phyloP scores from a whole-genome alignment of 2,888 invertebrate genomes.

The Lobophora halterata region DNA sequence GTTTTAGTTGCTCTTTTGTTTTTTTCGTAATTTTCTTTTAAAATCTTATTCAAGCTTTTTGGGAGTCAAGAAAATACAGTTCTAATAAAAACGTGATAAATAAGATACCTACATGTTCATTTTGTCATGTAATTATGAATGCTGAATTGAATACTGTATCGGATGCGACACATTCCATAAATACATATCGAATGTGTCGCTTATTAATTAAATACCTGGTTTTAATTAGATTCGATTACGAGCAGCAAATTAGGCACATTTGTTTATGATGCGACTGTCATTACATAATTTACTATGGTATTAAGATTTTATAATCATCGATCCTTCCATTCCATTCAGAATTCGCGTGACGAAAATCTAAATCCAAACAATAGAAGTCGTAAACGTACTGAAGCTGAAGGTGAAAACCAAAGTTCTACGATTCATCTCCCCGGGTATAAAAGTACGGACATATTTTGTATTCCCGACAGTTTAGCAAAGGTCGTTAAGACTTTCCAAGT shows the following conservation, averaged over 20 bases:
- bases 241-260: constrained; percentile 16
- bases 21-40: constrained; percentile 1
- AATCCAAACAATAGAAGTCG: constrained; percentile 7
- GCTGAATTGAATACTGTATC: too few relatives aligned
- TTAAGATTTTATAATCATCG: constrained; percentile 6
- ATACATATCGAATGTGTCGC: too few relatives aligned
- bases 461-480: constrained; percentile 34
- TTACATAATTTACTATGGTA: constrained; percentile 9
- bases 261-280: constrained; percentile 11
- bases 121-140: too few relatives aligned
- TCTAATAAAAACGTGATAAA: too few relatives aligned
- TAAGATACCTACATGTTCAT: too few relatives aligned
- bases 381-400: constrained; percentile 11
- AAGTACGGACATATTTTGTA: constrained; percentile 32
- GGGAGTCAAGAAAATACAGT: background rate
- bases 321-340: background rate
- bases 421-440: constrained; percentile 19
- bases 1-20: constrained; percentile 3
- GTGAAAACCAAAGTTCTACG: constrained; percentile 12
- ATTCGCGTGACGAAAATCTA: constrained; percentile 1
- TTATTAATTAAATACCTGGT: constrained; percentile 3
- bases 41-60: constrained; percentile 2
- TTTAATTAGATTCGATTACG: constrained; percentile 18
- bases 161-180: too few relatives aligned
- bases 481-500: constrained; percentile 41